Evolutionary conservation across 2,797 vertebrate species (phyloP).

Genomic region (Periophthalmus magnuspinnatus): DNA sequence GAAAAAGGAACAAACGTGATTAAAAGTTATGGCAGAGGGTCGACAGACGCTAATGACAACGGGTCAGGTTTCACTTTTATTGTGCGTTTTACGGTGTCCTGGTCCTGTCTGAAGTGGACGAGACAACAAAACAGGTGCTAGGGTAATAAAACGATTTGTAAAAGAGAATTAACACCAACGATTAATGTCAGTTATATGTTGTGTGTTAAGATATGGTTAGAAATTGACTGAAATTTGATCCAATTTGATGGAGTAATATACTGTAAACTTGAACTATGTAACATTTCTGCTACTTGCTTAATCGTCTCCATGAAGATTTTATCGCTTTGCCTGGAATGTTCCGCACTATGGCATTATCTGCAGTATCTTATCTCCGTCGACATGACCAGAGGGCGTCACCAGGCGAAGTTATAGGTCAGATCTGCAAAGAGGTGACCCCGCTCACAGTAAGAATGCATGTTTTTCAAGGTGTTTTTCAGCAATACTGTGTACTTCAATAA

Average conservation of each 20-base stretch:
- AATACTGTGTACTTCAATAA: too few relatives aligned
- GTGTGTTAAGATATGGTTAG: too few relatives aligned
- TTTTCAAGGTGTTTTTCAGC: too few relatives aligned
- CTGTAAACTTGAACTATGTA: too few relatives aligned
- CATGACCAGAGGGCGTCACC: too few relatives aligned
- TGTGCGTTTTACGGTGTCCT: background rate
- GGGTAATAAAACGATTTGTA: background rate
- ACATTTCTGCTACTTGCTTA: too few relatives aligned
- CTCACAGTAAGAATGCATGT: background rate
- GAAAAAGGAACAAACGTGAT: conserved; percentile 13
- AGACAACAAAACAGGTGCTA: background rate
- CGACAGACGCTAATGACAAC: background rate
- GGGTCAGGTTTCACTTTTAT: conserved; percentile 2
- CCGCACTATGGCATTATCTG: background rate
- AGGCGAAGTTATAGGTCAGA: background rate
- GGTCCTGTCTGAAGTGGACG: background rate
- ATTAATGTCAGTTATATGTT: too few relatives aligned
- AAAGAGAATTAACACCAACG: background rate
- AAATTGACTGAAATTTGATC: too few relatives aligned
- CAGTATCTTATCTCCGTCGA: background rate
- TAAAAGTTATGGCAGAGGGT: background rate
- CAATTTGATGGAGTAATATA: too few relatives aligned
- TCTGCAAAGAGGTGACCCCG: background rate
- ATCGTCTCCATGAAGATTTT: too few relatives aligned
- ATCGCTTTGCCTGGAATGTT: too few relatives aligned